A percentile compares a stretch with the other conserved stretches of the same genome.
phyloP scores from a whole-genome alignment of 2,888 invertebrate species.

The Trissoscelio sp. region DNA sequence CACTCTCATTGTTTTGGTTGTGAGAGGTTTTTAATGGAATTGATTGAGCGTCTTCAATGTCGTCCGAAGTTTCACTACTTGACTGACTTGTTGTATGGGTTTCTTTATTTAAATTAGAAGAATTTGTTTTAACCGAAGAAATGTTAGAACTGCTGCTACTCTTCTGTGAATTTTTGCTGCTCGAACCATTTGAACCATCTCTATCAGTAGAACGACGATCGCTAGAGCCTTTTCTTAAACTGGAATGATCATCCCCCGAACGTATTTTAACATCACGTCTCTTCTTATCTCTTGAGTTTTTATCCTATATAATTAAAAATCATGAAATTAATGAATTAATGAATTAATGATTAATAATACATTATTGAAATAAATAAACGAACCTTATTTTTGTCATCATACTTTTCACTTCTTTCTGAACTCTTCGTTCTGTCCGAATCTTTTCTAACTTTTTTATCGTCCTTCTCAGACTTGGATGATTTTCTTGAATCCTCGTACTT shows the following conservation, averaged over 20 bases:
- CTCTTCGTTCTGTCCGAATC: constrained; percentile 58
- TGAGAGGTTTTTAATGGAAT: constrained; percentile 68
- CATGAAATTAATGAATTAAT: neutral
- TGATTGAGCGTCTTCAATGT: constrained; percentile 75
- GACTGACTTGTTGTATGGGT: constrained; percentile 85
- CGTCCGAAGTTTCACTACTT: constrained; percentile 79
- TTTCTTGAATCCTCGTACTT: constrained; percentile 56
- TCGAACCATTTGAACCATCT: constrained; percentile 90
- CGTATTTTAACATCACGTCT: constrained; percentile 83
- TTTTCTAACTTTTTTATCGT: constrained; percentile 68
- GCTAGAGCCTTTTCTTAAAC: constrained; percentile 87
- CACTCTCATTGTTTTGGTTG: constrained; percentile 47
- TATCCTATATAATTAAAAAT: constrained; percentile 64
- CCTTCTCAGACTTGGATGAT: constrained; percentile 65
- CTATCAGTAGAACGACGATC: constrained; percentile 90
- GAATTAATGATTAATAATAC: no score
- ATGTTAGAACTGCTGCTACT: constrained; percentile 84
- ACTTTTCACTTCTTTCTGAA: constrained; percentile 69
- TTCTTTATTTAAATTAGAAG: constrained; percentile 84
- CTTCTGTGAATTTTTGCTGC: constrained; percentile 82
- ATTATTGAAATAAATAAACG: neutral
- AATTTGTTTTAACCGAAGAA: constrained; percentile 75
- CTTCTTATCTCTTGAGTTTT: constrained; percentile 78
- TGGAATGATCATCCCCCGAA: constrained; percentile 89
- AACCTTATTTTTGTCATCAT: constrained; percentile 72